These are phyloP conservation scores for Gadus macrocephalus DNA, from an alignment of 2,113 vertebrate genomes.

Conservation along the genomic window DNA sequence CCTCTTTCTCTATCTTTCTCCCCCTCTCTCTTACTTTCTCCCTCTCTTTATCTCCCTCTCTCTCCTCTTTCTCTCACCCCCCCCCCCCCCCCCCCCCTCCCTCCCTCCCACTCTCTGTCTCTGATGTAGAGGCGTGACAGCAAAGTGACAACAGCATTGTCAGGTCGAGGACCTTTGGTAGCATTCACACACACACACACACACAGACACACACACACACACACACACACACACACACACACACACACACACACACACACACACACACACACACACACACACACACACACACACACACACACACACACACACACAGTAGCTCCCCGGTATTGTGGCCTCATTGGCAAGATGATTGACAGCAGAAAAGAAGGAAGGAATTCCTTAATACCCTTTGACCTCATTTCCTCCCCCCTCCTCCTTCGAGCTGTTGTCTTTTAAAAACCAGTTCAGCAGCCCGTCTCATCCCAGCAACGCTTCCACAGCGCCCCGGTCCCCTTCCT, in stretches of 20 bases:
- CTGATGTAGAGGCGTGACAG: constrained; percentile 63
- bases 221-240: constrained; percentile 17
- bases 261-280: no score
- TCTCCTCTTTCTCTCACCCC: constrained; percentile 1
- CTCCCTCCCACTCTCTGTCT: constrained; percentile 25
- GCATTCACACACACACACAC: constrained; percentile 46
- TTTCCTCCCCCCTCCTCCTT: constrained; percentile 42
- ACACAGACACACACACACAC: constrained; percentile 24
- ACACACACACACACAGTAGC: constrained; percentile 8
- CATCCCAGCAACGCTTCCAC: no score
- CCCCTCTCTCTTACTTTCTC: not conserved
- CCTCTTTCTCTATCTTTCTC: not conserved
- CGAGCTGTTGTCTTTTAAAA: constrained; percentile 32
- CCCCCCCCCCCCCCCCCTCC: constrained; percentile 8
- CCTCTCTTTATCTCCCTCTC: constrained; percentile 11
- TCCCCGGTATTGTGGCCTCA: constrained; percentile 63
- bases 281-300: no score
- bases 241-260: constrained; percentile 3
- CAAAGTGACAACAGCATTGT: constrained; percentile 66
- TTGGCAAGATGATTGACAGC: constrained; percentile 60
- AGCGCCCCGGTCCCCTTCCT: no score
- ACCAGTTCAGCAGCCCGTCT: no score
- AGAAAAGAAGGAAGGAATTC: constrained; percentile 67
- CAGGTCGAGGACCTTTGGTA: constrained; percentile 48
- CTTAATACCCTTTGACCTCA: constrained; percentile 65